These are phyloP conservation scores for Chrosomus eos DNA, from an alignment of 2,797 vertebrate species.

Conservation along the genomic window DNA sequence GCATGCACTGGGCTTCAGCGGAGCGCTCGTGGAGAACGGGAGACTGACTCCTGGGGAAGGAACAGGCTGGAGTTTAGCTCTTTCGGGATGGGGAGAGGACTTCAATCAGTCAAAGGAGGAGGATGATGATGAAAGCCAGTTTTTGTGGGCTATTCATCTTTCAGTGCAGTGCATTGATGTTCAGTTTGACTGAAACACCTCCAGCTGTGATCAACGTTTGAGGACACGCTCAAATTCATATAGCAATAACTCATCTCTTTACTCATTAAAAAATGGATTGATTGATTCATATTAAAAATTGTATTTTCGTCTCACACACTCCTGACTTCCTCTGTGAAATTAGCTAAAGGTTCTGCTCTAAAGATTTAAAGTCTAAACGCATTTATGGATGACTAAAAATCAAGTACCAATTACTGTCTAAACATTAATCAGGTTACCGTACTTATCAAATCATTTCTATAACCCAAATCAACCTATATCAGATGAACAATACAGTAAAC, in stretches of 20 bases:
- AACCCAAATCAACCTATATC: neutral
- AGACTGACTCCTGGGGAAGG: conserved; percentile 85
- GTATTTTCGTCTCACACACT: neutral
- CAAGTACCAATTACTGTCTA: neutral
- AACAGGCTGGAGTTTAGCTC: neutral
- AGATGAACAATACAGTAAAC: neutral
- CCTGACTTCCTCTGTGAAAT: neutral
- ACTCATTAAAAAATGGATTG: neutral
- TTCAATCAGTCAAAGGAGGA: neutral
- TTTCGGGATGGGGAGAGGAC: neutral
- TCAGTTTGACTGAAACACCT: neutral
- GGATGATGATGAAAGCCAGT: neutral
- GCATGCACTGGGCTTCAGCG: conserved; percentile 74
- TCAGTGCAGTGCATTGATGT: neutral
- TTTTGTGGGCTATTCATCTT: neutral
- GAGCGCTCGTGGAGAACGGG: conserved; percentile 87
- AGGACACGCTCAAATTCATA: neutral
- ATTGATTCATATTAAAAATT: neutral
- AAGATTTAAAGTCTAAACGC: neutral
- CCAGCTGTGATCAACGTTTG: neutral
- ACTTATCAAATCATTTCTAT: neutral
- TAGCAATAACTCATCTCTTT: neutral
- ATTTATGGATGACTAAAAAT: neutral
- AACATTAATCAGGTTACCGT: neutral
- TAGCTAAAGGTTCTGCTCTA: no score